These are phyloP conservation scores for Porites rus DNA, from an alignment of 92 coral and sea anemone species.

Conservation along the genomic window DNA sequence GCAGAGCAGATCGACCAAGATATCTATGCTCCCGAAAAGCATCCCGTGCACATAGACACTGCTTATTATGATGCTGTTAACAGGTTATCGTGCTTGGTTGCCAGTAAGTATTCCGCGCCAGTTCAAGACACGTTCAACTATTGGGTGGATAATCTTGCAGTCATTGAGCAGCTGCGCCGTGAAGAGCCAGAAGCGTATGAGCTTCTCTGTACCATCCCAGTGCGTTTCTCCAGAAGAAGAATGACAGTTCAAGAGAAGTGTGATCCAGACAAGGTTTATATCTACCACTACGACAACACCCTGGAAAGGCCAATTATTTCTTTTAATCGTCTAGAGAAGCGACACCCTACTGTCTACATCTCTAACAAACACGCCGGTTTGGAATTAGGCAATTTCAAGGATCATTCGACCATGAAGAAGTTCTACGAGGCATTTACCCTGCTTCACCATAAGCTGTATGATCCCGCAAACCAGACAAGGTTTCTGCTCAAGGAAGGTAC, in stretches of 20 bases:
- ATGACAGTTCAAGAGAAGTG: conserved; percentile 31
- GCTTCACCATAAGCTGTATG: conserved; percentile 37
- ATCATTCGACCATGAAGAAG: conserved; percentile 33
- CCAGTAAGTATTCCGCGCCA: conserved; percentile 10
- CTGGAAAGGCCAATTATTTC: conserved; percentile 11
- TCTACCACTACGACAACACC: conserved; percentile 22
- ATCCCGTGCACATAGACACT: conserved; percentile 44
- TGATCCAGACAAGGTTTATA: conserved; percentile 1
- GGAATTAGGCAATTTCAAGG: conserved; percentile 22
- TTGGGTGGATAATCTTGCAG: conserved; percentile 37
- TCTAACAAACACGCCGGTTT: conserved; percentile 40
- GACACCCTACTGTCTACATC: conserved; percentile 10
- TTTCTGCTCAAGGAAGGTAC: conserved; percentile 15
- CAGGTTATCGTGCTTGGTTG: conserved; percentile 29
- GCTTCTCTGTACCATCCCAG: conserved; percentile 38
- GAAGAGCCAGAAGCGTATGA: conserved; percentile 59
- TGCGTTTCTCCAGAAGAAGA: conserved; percentile 45
- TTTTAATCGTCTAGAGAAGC: conserved; percentile 38
- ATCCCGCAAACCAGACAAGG: conserved; percentile 30
- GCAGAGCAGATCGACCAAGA: background rate
- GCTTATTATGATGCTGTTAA: conserved; percentile 15
- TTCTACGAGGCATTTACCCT: conserved; percentile 50
- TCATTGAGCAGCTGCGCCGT: conserved; percentile 44
- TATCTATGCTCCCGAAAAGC: conserved; percentile 10
- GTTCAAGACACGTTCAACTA: background rate